These are phyloP conservation scores for Pavo muticus DNA, from an alignment of 2,113 vertebrate species.

Conservation along the genomic window DNA sequence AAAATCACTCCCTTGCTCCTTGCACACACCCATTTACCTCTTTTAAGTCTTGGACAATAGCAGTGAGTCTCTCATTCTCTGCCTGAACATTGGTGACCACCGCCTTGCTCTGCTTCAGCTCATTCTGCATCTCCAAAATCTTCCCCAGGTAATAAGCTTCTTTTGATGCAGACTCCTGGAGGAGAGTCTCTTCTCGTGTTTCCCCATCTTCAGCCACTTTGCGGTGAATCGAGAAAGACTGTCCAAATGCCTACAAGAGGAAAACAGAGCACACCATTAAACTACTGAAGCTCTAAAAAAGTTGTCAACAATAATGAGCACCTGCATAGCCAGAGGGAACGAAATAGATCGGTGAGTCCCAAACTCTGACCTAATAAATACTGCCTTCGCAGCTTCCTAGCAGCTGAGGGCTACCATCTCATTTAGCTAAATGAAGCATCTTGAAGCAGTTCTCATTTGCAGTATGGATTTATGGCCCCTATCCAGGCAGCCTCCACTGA, in stretches of 20 bases:
- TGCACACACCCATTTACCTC: slow-evolving; percentile 82
- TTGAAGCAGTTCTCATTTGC: not conserved
- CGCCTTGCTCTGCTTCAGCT: slow-evolving; percentile 87
- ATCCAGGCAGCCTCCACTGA: not conserved
- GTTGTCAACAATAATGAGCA: rapidly evolving
- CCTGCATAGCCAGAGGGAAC: not conserved
- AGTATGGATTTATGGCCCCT: not conserved
- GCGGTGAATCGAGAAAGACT: slow-evolving; percentile 95
- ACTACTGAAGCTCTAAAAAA: not conserved
- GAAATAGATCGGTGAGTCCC: not conserved
- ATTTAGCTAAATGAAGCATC: not conserved
- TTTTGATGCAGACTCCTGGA: slow-evolving; percentile 95
- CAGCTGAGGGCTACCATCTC: not conserved
- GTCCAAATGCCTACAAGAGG: slow-evolving; percentile 90
- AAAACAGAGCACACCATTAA: not conserved
- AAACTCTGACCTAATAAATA: not conserved
- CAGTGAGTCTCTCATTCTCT: slow-evolving; percentile 89
- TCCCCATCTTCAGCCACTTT: slow-evolving; percentile 98
- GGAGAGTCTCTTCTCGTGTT: slow-evolving; percentile 92
- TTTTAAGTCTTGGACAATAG: slow-evolving; percentile 86
- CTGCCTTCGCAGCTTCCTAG: not conserved
- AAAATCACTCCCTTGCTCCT: not conserved
- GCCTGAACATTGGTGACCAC: slow-evolving; percentile 88
- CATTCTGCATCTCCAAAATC: slow-evolving; percentile 92
- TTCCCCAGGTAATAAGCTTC: slow-evolving; percentile 94